Base-by-base conservation (phyloP, 1,140 invertebrate species). In the Bombus haemorrhoidalis region DNA sequence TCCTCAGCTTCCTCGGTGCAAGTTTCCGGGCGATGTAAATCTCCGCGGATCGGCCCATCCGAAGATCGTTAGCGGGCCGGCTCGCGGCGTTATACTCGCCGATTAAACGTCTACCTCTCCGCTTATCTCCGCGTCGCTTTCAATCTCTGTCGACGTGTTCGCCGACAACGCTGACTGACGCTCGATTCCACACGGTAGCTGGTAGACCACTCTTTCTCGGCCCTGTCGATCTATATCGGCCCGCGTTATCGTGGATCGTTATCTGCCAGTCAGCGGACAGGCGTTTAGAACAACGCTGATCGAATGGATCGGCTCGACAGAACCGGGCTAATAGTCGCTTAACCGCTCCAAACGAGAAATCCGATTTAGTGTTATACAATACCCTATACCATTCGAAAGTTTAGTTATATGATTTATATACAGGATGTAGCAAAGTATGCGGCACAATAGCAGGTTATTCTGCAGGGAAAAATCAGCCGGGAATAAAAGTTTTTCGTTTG, bases 151-250 rank as follows among this genome's bases (percentile, higher is more conserved):
- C 85, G 80, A 81, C 69, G 76, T 68, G 76, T 57, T 64, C 84
- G 85, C 73, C 88, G 73, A 62, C 57, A 39, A 72, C 53, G 66
- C 62, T 81, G 81, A 89, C 81, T 81, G 89, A 89, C 88, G 68
- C 73, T 18, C 71, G 77, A 41, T 84, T 85, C 71, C 68, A 53
- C 85, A 89, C 89, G 69, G 89, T 90, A 90, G 89, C 89, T 53
- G 80, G 81, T 81, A 77, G 22, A 87, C 64, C 74, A 87, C 64
- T 89, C 88, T 89, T 87, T 90, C 86, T 79, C 53, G 41, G 83
- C 39, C 89, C 82, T 82, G 83, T 89, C 82, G 88, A 90, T 90
- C 85, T 12, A 69, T 81, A 89, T 89, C 85, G 47, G 15, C 15
- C 53, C 62, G 80, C 64, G 32, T 64, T 85, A 89, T 87, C 87